Base-by-base conservation (phyloP, 2,113 vertebrate species). In the Coptodon rendalli region DNA sequence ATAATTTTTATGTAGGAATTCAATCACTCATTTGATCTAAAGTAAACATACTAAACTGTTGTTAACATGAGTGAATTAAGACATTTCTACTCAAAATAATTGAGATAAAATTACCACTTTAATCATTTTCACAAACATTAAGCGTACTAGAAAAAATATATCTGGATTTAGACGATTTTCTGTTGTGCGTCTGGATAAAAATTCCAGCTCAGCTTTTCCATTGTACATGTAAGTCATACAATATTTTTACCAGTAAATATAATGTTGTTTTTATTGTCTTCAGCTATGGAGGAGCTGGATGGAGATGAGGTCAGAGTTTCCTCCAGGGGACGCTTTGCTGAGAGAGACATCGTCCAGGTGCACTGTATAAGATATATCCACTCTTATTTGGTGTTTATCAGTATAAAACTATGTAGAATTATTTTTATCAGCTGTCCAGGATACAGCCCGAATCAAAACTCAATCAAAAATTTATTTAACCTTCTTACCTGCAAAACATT, bases 211-310 rank as follows among this genome's bases (percentile, higher is more conserved):
- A 76, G 24, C 14, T 76, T 76, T 76, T 76, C 6, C 40, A 29
- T 11, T 48, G 40, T 45, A 48, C 9, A 73, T 45, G 38, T 73
- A 73, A 73, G 22, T 45, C 24, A 12, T 50, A 0, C 7, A 68
- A 52, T 34, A 3, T 6, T 40, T 78, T 52, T 31, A n/a, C 10
- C 48, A 54, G 4, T 29, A 43, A 43, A 43, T 50, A 78, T 16
- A 50, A 59, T 85, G 27, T 40, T 78, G 17, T 82, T 19, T 90
- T 85, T 91, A 11, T 27, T 86, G 34, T 93, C 90, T 82, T 9
- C 94, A 99, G 98, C 98, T 29, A 99, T 99, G 98, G 98, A 99
- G 94, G 98, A 99, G 92, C 93, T 99, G 91, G 98, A 99, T 0
- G 98, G 98, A 3, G 98, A 99, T 0, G 98, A 99, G 13, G 97